These are phyloP conservation scores for Eutrigla gurnardus DNA, from an alignment of 2,797 vertebrate genomes.

Conservation along the genomic window DNA sequence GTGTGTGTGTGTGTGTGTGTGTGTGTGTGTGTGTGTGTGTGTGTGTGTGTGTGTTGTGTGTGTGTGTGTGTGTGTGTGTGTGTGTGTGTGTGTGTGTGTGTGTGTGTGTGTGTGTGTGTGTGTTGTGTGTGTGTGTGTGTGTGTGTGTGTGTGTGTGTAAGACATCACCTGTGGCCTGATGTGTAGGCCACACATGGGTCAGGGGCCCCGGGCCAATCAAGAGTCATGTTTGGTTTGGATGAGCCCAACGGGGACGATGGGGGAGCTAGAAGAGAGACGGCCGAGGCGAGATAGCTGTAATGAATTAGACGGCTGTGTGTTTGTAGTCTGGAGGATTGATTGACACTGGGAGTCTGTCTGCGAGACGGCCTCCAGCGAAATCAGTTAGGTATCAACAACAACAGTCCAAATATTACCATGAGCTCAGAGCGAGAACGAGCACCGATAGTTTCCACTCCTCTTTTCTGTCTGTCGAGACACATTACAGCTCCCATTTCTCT, in stretches of 20 bases:
- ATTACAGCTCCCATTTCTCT: slow-evolving; percentile 57
- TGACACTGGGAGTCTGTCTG: slow-evolving; percentile 70
- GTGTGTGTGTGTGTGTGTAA: background rate
- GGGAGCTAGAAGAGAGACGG: slow-evolving; percentile 65
- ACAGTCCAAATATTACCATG: slow-evolving; percentile 65
- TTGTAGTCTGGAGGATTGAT: slow-evolving; percentile 74
- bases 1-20: too few relatives aligned
- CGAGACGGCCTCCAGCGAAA: slow-evolving; percentile 69
- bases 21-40: too few relatives aligned
- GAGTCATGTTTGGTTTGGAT: slow-evolving; percentile 66
- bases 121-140: background rate
- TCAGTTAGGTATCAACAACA: slow-evolving; percentile 70
- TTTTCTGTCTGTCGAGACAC: slow-evolving; percentile 45
- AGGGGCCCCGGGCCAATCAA: slow-evolving; percentile 52
- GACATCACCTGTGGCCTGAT: slow-evolving; percentile 49
- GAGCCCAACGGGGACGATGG: slow-evolving; percentile 50
- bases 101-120: background rate
- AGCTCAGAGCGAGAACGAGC: slow-evolving; percentile 56
- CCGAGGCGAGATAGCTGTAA: slow-evolving; percentile 71
- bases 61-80: too few relatives aligned
- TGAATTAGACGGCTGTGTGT: slow-evolving; percentile 73
- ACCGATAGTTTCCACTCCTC: slow-evolving; percentile 59
- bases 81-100: too few relatives aligned
- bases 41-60: too few relatives aligned
- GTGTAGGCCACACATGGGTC: slow-evolving; percentile 47